Conservation (phyloP, 2,113 vertebrate species). For the Callipepla californica region DNA sequence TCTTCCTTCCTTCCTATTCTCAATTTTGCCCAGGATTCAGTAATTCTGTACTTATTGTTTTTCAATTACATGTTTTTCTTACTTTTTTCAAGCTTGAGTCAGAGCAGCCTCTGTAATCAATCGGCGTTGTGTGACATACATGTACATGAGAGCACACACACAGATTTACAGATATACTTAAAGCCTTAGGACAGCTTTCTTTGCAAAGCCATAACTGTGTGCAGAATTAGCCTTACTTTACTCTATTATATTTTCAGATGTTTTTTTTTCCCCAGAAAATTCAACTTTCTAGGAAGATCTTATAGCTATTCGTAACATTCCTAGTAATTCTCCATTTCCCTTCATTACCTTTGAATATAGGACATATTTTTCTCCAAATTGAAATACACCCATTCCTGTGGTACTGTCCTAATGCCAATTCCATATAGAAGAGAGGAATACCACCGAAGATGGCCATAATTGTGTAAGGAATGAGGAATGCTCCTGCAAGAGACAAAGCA, state of each 20-base stretch:
- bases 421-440: constrained; percentile 98
- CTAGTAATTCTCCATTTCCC: not conserved
- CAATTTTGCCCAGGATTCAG: not conserved
- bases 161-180: not conserved
- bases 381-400: constrained; percentile 97
- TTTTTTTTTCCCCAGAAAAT: not conserved
- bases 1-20: not conserved
- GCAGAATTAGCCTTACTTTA: not conserved
- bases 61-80: not conserved
- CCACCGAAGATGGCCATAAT: constrained; percentile 98
- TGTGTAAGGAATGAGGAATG: constrained; percentile 94
- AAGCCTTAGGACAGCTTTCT: not conserved
- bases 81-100: not conserved
- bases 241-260: not conserved
- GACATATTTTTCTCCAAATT: constrained; percentile 98
- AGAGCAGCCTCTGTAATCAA: not conserved
- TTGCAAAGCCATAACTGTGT: not conserved
- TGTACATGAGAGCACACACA: not conserved
- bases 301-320: not conserved
- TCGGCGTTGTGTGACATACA: accelerated
- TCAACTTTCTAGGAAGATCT: not conserved
- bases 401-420: constrained; percentile 95
- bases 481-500: constrained; percentile 82
- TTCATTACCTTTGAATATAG: constrained; percentile 95
- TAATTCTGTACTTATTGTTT: not conserved